Evolutionary conservation across 2,113 vertebrate species (phyloP), one percentile per base, ranked within the genome.

Genomic region (Dryoscopus gambensis): DNA sequence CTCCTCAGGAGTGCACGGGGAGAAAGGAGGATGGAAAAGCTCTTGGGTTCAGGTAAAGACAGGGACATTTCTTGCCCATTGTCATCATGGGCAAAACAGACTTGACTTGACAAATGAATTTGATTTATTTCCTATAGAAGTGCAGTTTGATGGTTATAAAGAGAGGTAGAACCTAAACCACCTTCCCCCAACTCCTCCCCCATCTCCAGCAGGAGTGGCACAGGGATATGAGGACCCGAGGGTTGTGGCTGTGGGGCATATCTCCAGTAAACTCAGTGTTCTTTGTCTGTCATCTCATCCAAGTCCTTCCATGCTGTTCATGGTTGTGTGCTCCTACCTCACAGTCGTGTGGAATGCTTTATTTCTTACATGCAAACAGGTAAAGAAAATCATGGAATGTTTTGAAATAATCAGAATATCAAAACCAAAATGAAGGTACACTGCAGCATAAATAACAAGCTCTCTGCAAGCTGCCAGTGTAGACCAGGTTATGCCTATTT

Each of bases 181-280:
- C 5, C 16, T 62, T 31, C 16, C n/a, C 22, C 33, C 5, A 6
- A 0, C 23, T 28, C 20, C 9, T 73, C 13, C 16, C 42, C 16
- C 16, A n/a, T 30, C 31, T 88, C 25, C 53, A 70, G 25, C 35
- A 42, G 2, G 3, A 39, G 16, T 24, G n/a, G 11, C 3, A 4
- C n/a, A 40, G 53, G 52, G 56, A 22, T 33, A 6, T 40, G 40
- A 60, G 67, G 9, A 79, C 40, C 15, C 2, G 4, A 44, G 37
- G 44, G n/a, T 2, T 47, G 44, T 40, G 39, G 17, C 4, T 74
- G 28, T 40, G 33, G 24, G 31, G 10, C 17, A 35, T 53, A 5
- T 53, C 42, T 59, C 33, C 31, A 56, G 37, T 15, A 27, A 76
- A 60, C 11, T 74, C 55, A 22, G 9, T 37, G 13, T 39, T 37